Base-by-base conservation (phyloP, 2,888 invertebrate genomes). In the Epistrophe grossulariae region DNA sequence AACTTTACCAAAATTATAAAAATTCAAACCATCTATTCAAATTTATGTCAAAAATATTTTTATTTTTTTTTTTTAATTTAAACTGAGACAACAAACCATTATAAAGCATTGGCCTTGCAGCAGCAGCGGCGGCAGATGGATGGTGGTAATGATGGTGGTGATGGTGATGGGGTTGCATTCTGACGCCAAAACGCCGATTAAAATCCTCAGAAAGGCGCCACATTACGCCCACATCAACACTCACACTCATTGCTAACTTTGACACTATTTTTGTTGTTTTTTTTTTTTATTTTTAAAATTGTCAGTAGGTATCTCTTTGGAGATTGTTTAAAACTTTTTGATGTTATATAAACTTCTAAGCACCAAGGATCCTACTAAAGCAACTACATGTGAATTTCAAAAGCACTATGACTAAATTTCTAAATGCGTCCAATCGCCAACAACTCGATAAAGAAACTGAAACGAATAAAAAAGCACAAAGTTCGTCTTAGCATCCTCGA, bases 171-270 rank as follows among this genome's bases (percentile, higher is more conserved):
- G 92, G 89, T 79, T 93, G 93, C 90, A 93, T 92, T 31, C 92
- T 92, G 45, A 92, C 91, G n/a, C 92, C 93, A 84, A 93, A 93
- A 50, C 93, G 91, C n/a, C 93, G 90, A 88, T 92, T 93, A 78
- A 93, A 92, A 89, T 93, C 92, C 90, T 93, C 93, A 48, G 93
- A 93, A 68, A 93, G 92, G 90, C 93, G 93, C 93, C 93, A 93
- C 93, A 93, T 93, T 89, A 93, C 93, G 91, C 93, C 93, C 88
- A 93, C 92, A 88, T 93, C 93, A 79, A 93, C 92, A 89, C 93
- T 92, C 81, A 93, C 93, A 90, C 93, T 93, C 93, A 93, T 93
- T 68, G 73, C 82, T 82, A 85, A 74, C 38, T 70, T 73, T 31
- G 43, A 62, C 31, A 72, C 7, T 59, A 28, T 78, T 70, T 81